Evolutionary conservation across 2,888 invertebrate genomes (phyloP).

Genomic region (Drosophila flavopinicola): DNA sequence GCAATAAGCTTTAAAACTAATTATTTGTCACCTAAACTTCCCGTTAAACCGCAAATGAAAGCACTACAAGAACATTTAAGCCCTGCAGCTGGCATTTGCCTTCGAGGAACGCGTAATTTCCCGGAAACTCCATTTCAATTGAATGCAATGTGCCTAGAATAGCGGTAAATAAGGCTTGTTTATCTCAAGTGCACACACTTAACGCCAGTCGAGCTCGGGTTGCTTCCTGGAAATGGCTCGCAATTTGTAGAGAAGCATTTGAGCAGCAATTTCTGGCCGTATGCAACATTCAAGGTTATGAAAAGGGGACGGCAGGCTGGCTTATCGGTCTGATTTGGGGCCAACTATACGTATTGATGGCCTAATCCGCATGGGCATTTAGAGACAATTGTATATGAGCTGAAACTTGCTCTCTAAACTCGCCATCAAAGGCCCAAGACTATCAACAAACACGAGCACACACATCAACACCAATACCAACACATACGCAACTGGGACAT

Average conservation of each 20-base stretch:
- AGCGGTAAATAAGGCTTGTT: slow-evolving; percentile 18
- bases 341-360: slow-evolving; percentile 29
- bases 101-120: too few species aligned
- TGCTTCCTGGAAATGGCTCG: slow-evolving; percentile 16
- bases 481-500: slow-evolving; percentile 42
- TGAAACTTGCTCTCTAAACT: slow-evolving; percentile 34
- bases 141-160: slow-evolving; percentile 27
- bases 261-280: neutral
- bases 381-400: slow-evolving; percentile 25
- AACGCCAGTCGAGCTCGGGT: neutral
- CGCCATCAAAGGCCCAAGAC: slow-evolving; percentile 22
- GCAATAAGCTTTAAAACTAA: too few species aligned
- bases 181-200: slow-evolving; percentile 13
- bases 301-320: neutral
- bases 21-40: too few species aligned
- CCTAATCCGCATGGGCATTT: slow-evolving; percentile 27
- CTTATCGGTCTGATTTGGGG: slow-evolving; percentile 22
- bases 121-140: neutral
- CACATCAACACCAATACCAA: slow-evolving; percentile 1
- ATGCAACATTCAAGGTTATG: neutral
- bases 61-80: neutral
- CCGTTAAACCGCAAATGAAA: neutral
- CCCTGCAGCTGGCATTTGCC: too few species aligned
- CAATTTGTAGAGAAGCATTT: slow-evolving; percentile 1
- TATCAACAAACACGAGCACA: slow-evolving; percentile 15